phyloP scores from a whole-genome alignment of 2,113 vertebrate species.

The Otis tarda region DNA sequence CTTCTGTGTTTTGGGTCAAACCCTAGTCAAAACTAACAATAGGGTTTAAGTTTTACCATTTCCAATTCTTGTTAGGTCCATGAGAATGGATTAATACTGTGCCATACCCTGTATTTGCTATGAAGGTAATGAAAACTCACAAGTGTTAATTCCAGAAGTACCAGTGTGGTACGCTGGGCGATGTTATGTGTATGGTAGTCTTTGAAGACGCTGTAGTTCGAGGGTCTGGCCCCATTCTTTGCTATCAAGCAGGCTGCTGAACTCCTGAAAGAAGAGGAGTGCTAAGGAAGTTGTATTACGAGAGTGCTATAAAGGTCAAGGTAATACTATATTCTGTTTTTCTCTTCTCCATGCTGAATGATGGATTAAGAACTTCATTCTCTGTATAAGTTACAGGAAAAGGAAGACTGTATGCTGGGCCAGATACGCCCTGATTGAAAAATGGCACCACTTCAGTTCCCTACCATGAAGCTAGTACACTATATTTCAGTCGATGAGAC shows the following conservation, averaged over 20 bases:
- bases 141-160: neutral
- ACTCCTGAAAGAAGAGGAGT: neutral
- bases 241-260: neutral
- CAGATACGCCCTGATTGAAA: neutral
- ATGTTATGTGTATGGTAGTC: neutral
- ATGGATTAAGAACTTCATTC: conserved; percentile 1
- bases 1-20: neutral
- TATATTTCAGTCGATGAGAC: neutral
- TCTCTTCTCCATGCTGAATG: neutral
- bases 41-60: neutral
- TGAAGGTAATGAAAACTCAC: neutral
- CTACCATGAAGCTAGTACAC: neutral
- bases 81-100: neutral
- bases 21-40: neutral
- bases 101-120: neutral
- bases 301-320: conserved; percentile 14
- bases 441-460: neutral
- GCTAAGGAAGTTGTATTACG: neutral
- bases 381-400: neutral
- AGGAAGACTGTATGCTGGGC: neutral
- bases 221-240: neutral
- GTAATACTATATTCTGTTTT: neutral
- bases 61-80: neutral
- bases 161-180: neutral
- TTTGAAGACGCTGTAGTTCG: neutral